phyloP scores from a whole-genome alignment of 2,113 vertebrate genomes.

The Meleagris gallopavo region DNA sequence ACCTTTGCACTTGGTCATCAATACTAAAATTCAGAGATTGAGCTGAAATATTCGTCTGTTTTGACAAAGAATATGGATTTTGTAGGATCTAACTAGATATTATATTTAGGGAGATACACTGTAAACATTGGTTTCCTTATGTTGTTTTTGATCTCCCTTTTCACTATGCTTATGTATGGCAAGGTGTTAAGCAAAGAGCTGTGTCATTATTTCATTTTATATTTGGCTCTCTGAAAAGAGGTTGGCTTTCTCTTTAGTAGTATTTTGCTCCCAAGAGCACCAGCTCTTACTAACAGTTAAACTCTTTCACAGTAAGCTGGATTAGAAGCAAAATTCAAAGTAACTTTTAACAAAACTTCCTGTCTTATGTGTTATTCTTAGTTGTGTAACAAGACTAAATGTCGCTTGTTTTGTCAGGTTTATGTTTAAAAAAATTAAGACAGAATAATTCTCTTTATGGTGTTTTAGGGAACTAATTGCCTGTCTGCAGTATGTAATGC shows the following conservation, averaged over 20 bases:
- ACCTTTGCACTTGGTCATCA: not conserved
- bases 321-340: not conserved
- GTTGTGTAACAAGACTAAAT: not conserved
- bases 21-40: not conserved
- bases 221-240: not conserved
- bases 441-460: not conserved
- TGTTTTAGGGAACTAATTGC: constrained; percentile 16
- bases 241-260: not conserved
- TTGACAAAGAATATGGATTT: not conserved
- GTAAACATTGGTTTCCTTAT: not conserved
- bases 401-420: constrained; percentile 1
- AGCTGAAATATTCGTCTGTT: not conserved
- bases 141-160: not conserved
- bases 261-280: not conserved
- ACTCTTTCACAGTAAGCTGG: not conserved
- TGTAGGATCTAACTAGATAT: not conserved
- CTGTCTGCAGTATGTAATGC: not conserved
- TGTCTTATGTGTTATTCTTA: not conserved
- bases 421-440: not conserved
- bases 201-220: not conserved
- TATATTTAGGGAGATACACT: not conserved
- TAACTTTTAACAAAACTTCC: not conserved
- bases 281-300: not conserved
- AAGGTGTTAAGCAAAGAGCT: not conserved
- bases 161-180: not conserved